Conservation (phyloP, 2,888 invertebrate genomes). For the Phorcus lineatus region DNA sequence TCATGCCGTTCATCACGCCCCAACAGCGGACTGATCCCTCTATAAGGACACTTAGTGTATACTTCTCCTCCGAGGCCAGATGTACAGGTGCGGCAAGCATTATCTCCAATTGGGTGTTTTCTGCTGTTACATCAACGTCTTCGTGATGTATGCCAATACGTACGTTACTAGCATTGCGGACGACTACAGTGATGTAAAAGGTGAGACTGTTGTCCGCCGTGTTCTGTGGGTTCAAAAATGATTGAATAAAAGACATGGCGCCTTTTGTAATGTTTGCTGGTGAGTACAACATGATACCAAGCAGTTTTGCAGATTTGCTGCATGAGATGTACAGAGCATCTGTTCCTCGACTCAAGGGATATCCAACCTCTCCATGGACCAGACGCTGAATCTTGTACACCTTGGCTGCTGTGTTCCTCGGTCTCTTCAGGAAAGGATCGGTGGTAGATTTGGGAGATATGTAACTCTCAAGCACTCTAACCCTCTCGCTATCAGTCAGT, state of each 20-base stretch:
- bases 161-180: background rate
- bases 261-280: background rate
- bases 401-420: background rate
- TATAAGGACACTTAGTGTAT: background rate
- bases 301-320: background rate
- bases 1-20: conserved; percentile 6
- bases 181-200: background rate
- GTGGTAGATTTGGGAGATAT: background rate
- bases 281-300: background rate
- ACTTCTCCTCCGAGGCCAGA: background rate
- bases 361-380: background rate
- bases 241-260: background rate
- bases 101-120: background rate
- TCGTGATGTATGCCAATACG: background rate
- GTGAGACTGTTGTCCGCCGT: background rate
- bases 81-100: background rate
- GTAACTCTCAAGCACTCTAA: background rate
- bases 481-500: background rate
- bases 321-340: conserved; percentile 3
- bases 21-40: background rate
- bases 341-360: background rate
- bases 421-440: background rate
- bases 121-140: background rate
- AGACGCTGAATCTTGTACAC: conserved; percentile 3
- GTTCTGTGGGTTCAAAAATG: background rate